Conservation (phyloP, 64 coral and sea anemone species). For the Exaiptasia diaphana region DNA sequence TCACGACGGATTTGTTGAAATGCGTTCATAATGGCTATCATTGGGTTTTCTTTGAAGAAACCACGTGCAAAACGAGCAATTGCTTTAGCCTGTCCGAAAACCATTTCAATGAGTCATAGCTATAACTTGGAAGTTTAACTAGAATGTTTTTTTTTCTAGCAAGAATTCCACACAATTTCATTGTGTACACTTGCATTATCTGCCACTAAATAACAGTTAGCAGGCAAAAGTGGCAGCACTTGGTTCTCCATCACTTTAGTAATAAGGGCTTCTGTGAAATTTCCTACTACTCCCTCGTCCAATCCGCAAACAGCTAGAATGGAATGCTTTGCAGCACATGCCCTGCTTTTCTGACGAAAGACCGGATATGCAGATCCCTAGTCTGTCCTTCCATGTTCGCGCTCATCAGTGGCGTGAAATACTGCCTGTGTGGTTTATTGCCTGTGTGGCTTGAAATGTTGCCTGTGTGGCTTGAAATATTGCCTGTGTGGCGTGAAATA, state of each 20-base stretch:
- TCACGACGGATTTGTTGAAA: constrained; percentile 3
- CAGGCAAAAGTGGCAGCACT: constrained; percentile 19
- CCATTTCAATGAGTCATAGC: neutral
- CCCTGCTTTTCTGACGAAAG: too few relatives aligned
- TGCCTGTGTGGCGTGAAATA: too few relatives aligned
- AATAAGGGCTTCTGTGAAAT: neutral
- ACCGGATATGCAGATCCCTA: too few relatives aligned
- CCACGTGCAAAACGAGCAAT: constrained; percentile 17
- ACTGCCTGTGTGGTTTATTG: too few relatives aligned
- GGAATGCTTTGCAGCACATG: too few relatives aligned
- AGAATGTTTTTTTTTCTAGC: constrained; percentile 28
- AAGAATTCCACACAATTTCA: constrained; percentile 28
- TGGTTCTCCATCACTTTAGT: constrained; percentile 28
- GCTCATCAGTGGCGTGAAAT: too few relatives aligned
- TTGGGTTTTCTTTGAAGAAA: constrained; percentile 8
- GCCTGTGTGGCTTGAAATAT: too few relatives aligned
- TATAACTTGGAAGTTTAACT: constrained; percentile 22
- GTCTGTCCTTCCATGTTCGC: too few relatives aligned
- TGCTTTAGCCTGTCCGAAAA: neutral
- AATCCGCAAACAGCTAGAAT: neutral
- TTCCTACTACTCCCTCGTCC: neutral
- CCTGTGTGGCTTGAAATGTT: too few relatives aligned
- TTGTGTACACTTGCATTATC: constrained; percentile 50
- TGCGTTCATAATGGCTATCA: constrained; percentile 6
- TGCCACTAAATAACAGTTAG: constrained; percentile 17